Base-by-base conservation (phyloP, 2,113 vertebrate species). In the Channa argus region DNA sequence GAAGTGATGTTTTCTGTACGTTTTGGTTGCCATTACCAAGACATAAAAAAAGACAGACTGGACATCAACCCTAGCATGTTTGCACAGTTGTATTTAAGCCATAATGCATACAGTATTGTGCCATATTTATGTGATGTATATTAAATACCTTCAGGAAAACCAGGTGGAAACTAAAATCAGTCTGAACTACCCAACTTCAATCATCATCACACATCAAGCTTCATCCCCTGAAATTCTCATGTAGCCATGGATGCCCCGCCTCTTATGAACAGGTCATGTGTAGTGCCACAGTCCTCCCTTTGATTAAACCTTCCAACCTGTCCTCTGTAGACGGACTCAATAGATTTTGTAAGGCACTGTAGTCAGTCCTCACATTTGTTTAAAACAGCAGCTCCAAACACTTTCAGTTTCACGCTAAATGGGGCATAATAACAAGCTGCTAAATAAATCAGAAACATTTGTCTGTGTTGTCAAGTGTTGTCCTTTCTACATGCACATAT, bases 391-490 rank as follows among this genome's bases (percentile, higher is more conserved):
- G 5, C 43, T 14, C 11, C 10, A 59, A 41, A 41, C 9, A 24
- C 13, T 53, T 71, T 36, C 6, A 6, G 45, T 72, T 63, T 63
- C 33, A 15, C 24, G 41, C 34, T 13, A 39, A 47, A 58, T 8
- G n/a, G 3, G n/a, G 3, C 6, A 46, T 58, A 10, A 66, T 43
- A 66, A 53, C 43, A 34, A 39, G 66, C 54, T 41, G 7, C 36
- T 50, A 49, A 41, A 49, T 49, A 50, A 11, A 51, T 60, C 8
- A 50, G 24, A 74, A 49, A 11, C 44, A 64, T 73, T 11, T 8
- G 2, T 63, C n/a, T 63, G 3, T 24, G 24, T 24, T 24, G 37
- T 47, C 3, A 47, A 43, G 15, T 41, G 52, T 49, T 76, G 62
- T 50, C 5, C 3, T 67, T 72, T 41, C n/a, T 43, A 24, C 24